A percentile compares a stretch with the other conserved stretches of the same genome.
phyloP scores from a whole-genome alignment of 2,113 vertebrate genomes.

The Anas platyrhynchos region DNA sequence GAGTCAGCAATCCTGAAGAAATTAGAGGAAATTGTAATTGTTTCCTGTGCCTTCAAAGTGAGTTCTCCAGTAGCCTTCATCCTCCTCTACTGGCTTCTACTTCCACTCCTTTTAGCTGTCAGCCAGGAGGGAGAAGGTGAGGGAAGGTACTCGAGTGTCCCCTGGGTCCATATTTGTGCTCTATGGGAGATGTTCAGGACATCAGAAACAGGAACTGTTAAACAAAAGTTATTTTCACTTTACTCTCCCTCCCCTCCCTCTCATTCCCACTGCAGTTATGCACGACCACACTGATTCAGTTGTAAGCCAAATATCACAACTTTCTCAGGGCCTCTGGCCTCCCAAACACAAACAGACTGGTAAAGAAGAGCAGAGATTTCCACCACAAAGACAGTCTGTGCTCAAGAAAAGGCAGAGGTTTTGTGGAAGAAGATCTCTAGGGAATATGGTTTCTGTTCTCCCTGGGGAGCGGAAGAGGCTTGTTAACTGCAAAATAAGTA shows the following conservation, averaged over 20 bases:
- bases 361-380: background rate
- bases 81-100: background rate
- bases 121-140: background rate
- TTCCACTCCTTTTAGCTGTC: background rate
- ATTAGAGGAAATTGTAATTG: background rate
- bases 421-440: background rate
- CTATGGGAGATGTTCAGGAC: background rate
- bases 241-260: fast-evolving
- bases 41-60: no score
- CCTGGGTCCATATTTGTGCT: background rate
- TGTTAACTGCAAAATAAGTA: background rate
- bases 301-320: background rate
- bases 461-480: background rate
- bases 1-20: background rate
- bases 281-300: background rate
- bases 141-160: background rate
- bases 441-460: background rate
- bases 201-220: background rate
- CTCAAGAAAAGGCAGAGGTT: background rate
- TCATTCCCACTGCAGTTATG: background rate
- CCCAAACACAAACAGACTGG: background rate
- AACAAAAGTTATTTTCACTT: background rate
- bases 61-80: background rate
- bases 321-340: background rate
- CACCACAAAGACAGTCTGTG: fast-evolving